Percentiles rank a stretch among this genome's conserved stretches.
Conservation (phyloP, 2,797 vertebrate species). For the Clangula hyemalis region DNA sequence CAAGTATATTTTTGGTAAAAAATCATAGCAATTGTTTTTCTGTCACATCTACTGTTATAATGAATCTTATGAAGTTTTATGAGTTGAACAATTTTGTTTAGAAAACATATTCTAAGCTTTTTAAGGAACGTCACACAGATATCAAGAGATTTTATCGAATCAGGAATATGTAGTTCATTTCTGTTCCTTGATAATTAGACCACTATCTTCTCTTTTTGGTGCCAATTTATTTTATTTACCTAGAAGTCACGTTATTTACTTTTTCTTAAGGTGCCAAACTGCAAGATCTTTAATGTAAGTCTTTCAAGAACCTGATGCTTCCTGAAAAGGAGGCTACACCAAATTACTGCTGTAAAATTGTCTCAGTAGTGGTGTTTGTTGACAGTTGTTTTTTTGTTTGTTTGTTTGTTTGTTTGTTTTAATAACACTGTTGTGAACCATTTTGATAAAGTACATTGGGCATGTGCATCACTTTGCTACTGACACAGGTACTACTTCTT, state of each 20-base stretch:
- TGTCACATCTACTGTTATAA: neutral
- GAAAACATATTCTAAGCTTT: neutral
- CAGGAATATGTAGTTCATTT: neutral
- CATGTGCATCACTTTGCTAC: neutral
- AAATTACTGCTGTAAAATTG: neutral
- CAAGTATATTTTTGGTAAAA: neutral
- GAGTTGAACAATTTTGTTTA: neutral
- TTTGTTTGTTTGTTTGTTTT: neutral
- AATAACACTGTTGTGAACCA: neutral
- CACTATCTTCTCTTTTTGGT: neutral
- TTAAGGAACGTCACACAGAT: neutral
- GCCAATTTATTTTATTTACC: neutral
- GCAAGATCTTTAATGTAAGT: neutral
- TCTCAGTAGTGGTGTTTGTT: neutral
- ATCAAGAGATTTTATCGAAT: neutral
- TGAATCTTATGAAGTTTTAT: neutral
- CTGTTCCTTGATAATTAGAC: neutral
- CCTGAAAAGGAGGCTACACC: neutral
- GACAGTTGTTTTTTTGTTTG: too few relatives aligned
- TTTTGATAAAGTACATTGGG: neutral
- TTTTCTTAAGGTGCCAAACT: neutral
- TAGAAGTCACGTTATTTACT: neutral
- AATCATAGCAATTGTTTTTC: neutral
- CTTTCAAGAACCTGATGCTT: neutral
- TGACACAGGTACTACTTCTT: neutral